Percentiles rank a stretch among this genome's conserved stretches.
phyloP scores from a whole-genome alignment of 2,113 vertebrate genomes.

The Tragelaphus buxtoni region DNA sequence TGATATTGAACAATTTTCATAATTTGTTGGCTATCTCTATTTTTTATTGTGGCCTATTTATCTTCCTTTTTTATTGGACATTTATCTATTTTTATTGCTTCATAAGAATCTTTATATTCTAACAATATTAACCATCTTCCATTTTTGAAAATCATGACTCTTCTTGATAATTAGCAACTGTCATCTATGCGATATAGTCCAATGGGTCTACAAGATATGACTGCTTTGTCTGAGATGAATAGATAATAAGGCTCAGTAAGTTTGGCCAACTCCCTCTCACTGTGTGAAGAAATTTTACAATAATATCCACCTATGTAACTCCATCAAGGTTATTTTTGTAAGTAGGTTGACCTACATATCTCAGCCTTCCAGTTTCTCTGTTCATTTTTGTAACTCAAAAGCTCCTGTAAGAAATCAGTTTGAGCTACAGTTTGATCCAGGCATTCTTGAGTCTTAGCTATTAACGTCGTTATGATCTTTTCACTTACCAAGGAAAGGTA shows the following conservation, averaged over 20 bases:
- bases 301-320: neutral
- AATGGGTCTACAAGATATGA: neutral
- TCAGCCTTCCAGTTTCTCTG: neutral
- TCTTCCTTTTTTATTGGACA: neutral
- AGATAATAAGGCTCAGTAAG: neutral
- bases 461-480: neutral
- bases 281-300: neutral
- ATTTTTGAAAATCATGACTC: neutral
- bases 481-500: neutral
- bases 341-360: constrained; percentile 16
- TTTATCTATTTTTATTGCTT: neutral
- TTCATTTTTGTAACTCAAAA: neutral
- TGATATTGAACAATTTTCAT: neutral
- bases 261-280: neutral
- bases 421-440: neutral
- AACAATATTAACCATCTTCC: neutral
- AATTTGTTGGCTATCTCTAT: neutral
- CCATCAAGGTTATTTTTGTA: constrained; percentile 38
- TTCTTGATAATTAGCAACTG: neutral
- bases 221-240: neutral
- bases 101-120: neutral
- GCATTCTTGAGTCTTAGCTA: neutral
- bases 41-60: neutral
- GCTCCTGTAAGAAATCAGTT: neutral
- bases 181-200: neutral